Evolutionary conservation across 2,113 vertebrate genomes (phyloP).

Genomic region (Thryonomys swinderianus): DNA sequence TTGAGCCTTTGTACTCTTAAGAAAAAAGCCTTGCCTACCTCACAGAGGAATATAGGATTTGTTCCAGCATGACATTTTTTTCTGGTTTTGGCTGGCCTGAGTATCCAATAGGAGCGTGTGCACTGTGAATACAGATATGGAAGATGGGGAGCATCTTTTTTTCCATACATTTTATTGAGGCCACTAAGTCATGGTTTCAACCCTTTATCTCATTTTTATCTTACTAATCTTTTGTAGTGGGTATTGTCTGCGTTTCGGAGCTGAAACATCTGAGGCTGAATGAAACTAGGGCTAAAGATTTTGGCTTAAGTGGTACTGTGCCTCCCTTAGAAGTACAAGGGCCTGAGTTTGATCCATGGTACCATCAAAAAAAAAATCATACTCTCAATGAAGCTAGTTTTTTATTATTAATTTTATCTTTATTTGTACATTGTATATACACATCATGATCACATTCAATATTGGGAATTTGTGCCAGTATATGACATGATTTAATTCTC

Average conservation of each 20-base stretch:
- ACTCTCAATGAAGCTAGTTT: too few species aligned
- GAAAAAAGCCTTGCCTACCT: neutral
- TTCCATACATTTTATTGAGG: neutral
- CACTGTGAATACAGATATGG: neutral
- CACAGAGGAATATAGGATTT: neutral
- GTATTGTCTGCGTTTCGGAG: constrained; percentile 12
- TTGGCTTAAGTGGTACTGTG: too few species aligned
- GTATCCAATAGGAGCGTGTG: neutral
- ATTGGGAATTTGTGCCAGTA: too few species aligned
- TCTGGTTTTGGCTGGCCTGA: constrained; percentile 6
- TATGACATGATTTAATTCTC: too few species aligned
- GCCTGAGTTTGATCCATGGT: too few species aligned
- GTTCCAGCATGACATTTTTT: neutral
- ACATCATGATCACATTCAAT: too few species aligned
- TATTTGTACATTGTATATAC: too few species aligned
- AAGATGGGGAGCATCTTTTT: neutral
- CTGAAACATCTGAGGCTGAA: constrained; percentile 21
- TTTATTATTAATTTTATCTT: too few species aligned
- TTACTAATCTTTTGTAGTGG: constrained; percentile 36
- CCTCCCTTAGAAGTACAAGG: too few species aligned
- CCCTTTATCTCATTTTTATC: constrained; percentile 29
- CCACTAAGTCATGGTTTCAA: neutral
- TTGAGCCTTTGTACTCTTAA: neutral
- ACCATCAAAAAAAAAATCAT: too few species aligned
- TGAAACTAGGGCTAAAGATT: neutral